Base-by-base conservation (phyloP, 2,888 invertebrate genomes). In the Ecdyonurus torrentis region DNA sequence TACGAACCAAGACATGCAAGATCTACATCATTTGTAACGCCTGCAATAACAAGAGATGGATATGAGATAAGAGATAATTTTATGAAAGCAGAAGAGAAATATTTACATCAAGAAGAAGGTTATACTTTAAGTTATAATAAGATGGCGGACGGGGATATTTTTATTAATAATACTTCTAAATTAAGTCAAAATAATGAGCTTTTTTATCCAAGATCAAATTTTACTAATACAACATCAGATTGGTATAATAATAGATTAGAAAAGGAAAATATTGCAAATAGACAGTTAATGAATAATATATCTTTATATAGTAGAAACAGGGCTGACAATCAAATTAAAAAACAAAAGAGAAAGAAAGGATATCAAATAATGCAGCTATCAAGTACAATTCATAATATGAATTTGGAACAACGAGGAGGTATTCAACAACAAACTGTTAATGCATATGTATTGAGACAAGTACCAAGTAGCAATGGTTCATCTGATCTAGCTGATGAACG, bases 271-370 rank as follows among this genome's bases (percentile, higher is more conserved):
- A 37, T 37, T 10, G 5, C 7, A 10, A 37, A 37, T 37, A 37
- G 37, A 37, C 55, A n/a, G 20, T 10, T 22, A 5, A 22, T 55
- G 19, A 55, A 55, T 22, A 22, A 55, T n/a, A 22, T 55, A 5
- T 55, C 55, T 22, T 55, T 55, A 22, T 55, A 55, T n/a, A 55
- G 55, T 22, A n/a, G 20, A 22, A 5, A 55, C 5, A n/a, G 22
- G 55, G 55, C 55, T 55, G 55, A 55, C 19, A 55, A 55, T n/a
- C 55, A 55, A 22, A n/a, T 55, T 7, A n/a, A 55, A n/a, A n/a
- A 22, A n/a, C 10, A 55, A 5, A n/a, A 22, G 10, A n/a, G n/a
- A n/a, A 20, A n/a, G 19, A 55, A 55, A 22, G 19, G 19, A 5
- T 55, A 55, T 22, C 55, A 55, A 20, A 55, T 55, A n/a, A 55